Evolutionary conservation across 2,113 vertebrate genomes (phyloP).

Genomic region (Prochilodus magdalenae): DNA sequence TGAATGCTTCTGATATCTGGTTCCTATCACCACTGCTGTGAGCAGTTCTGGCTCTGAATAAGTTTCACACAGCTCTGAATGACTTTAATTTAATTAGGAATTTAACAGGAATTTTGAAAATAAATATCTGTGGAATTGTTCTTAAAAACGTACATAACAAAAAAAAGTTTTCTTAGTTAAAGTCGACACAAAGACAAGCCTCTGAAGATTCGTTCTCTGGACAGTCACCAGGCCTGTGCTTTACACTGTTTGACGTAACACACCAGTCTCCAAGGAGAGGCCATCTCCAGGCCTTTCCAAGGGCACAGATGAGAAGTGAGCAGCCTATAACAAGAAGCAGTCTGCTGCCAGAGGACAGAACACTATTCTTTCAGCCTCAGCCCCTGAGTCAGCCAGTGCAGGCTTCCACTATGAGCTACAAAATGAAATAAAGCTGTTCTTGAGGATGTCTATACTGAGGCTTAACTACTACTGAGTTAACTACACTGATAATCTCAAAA

Average conservation of each 20-base stretch:
- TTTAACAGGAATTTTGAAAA: too few species aligned
- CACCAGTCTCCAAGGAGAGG: slow-evolving; percentile 37
- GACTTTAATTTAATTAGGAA: too few species aligned
- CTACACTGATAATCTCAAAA: too few species aligned
- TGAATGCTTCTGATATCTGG: too few species aligned
- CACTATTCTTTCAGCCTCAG: slow-evolving; percentile 7
- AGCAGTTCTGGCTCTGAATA: too few species aligned
- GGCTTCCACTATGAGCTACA: background rate
- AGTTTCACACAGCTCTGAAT: too few species aligned
- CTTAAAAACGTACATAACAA: background rate
- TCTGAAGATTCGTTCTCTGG: background rate
- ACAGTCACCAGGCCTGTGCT: slow-evolving; percentile 25
- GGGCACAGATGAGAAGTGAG: slow-evolving; percentile 8
- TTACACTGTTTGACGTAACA: slow-evolving; percentile 42
- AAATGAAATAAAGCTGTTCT: background rate
- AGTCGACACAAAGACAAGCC: slow-evolving; percentile 9
- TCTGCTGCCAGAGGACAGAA: slow-evolving; percentile 25
- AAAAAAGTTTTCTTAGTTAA: background rate
- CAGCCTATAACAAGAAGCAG: slow-evolving; percentile 18
- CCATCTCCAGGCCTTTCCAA: slow-evolving; percentile 16
- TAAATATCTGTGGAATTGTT: too few species aligned
- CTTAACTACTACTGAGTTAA: too few species aligned
- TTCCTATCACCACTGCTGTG: too few species aligned
- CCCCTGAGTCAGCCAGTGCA: background rate
- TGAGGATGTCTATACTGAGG: background rate